A percentile compares a stretch with the other conserved stretches of the same genome.
These are phyloP conservation scores for Cepaea nemoralis DNA, from an alignment of 1,140 invertebrate genomes.

Conservation along the genomic window DNA sequence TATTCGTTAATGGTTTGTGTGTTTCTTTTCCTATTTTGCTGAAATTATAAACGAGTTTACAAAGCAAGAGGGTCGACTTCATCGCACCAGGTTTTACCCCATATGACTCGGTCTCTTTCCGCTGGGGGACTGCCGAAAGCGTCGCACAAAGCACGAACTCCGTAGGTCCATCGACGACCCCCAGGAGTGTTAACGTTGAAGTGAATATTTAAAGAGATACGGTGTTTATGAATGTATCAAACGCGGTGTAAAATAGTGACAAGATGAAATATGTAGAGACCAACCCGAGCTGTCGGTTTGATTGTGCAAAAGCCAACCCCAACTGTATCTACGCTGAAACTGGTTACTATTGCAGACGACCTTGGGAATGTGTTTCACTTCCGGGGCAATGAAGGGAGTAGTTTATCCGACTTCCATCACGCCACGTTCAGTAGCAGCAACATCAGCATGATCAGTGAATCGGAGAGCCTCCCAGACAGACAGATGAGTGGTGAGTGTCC, in stretches of 20 bases:
- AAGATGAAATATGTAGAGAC: constrained; percentile 33
- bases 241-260: not conserved
- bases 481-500: constrained; percentile 6
- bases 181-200: not conserved
- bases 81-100: no score
- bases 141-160: not conserved
- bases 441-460: constrained; percentile 5
- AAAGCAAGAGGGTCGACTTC: no score
- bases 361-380: not conserved
- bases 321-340: not conserved
- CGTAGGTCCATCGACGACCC: not conserved
- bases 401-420: not conserved
- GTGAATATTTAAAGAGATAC: not conserved
- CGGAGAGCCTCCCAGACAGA: constrained; percentile 27
- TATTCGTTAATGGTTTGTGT: no score
- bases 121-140: no score
- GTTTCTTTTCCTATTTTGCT: no score
- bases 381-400: not conserved
- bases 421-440: not conserved
- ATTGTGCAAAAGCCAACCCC: not conserved
- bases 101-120: no score
- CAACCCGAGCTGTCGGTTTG: constrained; percentile 28
- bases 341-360: not conserved
- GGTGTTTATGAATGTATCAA: not conserved
- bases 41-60: no score